Conservation (phyloP, 2,888 invertebrate genomes). For the Reticulitermes lucifugus region DNA sequence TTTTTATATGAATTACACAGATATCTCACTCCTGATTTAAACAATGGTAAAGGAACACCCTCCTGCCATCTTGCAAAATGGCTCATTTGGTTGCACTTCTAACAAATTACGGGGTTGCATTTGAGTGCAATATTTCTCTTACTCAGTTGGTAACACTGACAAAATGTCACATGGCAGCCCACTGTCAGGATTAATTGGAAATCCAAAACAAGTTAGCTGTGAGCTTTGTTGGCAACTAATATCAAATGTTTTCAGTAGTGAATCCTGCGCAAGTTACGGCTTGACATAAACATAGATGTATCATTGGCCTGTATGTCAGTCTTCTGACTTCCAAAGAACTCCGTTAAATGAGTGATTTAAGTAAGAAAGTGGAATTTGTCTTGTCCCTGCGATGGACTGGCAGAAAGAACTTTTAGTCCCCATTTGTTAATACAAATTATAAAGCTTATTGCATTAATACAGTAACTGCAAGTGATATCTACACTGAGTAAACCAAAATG, state of each 20-base stretch:
- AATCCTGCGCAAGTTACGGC: background rate
- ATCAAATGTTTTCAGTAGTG: background rate
- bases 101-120: background rate
- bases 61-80: background rate
- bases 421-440: too few species aligned
- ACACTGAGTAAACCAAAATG: too few species aligned
- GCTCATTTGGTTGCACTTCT: background rate
- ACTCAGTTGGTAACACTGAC: background rate
- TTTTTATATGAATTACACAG: background rate
- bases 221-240: background rate
- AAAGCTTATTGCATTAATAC: too few species aligned
- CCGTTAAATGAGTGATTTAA: too few species aligned
- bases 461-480: too few species aligned
- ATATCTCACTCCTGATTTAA: background rate
- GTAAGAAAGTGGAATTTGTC: too few species aligned
- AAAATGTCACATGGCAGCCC: background rate
- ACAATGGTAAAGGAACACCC: background rate
- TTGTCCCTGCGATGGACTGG: too few species aligned
- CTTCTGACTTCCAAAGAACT: too few species aligned
- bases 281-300: constrained; percentile 4
- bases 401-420: too few species aligned
- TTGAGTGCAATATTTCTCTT: background rate
- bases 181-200: background rate
- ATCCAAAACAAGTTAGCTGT: background rate
- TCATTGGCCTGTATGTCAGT: background rate